Base-by-base conservation (phyloP, 2,797 vertebrate genomes). In the Catamblyrhynchus diadema region DNA sequence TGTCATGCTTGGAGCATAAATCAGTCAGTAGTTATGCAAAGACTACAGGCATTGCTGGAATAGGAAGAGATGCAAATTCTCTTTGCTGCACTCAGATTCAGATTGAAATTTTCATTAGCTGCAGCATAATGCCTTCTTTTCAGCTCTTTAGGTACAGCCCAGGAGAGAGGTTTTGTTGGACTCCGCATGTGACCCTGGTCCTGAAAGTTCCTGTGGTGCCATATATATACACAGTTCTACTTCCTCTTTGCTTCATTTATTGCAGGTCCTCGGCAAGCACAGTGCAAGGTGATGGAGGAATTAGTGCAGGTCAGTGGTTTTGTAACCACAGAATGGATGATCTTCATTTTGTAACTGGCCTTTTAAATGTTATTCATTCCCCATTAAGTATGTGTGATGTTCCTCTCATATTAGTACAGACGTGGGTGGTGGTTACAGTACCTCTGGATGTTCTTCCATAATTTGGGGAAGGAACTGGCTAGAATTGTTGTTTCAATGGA, bases 391-490 rank as follows among this genome's bases (percentile, higher is more conserved):
- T 25, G 7, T 74, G 20, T 61, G 47, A 9, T 75, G 8, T 35
- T 91, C 32, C 20, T 78, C 33, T 79, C 1, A 0, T 71, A 14
- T 32, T 83, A 61, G 19, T 59, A 20, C 24, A 77, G 60, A 59
- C 2, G 5, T 0, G 3, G 13, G 8, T 25, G 20, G 35, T 5
- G 0, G 28, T 60, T 80, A 17, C 0, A 0, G 21, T 64, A 60
- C 22, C 44, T 62, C 75, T 74, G 37, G 13, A 57, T 0, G 0
- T 78, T 92, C 60, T 90, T 32, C 56, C 0, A 0, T 72, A 73
- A 66, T 84, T 48, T 37, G 47, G 21, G 64, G 47, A 72, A 61
- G 74, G 47, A 91, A 65, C 47, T 79, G 54, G 5, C 30, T 62
- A 0, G 6, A 37, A 17, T 19, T 69, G 24, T 61, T 45, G 10